Evolutionary conservation across 2,888 invertebrate genomes (phyloP), one percentile per base, ranked within the genome.

Genomic region (Eristalis arbustorum): DNA sequence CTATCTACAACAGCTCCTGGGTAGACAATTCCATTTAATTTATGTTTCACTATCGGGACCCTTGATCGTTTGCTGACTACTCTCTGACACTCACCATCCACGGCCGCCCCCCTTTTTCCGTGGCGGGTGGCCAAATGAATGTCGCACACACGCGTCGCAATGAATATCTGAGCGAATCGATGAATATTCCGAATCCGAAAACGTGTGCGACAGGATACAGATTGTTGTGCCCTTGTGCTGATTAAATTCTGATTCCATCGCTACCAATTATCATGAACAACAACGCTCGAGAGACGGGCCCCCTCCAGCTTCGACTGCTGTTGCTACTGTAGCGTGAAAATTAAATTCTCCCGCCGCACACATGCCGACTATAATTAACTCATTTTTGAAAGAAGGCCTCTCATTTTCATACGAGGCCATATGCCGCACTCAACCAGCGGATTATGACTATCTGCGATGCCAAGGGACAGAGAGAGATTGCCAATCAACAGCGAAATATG

Each of bases 1-100:
- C 42, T 28, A n/a, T n/a, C n/a, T n/a, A 61, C 61, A 25, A 42
- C 42, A 28, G 22, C 71, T 71, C 71, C 40, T 28, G 42, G 59
- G 61, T 23, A 61, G 34, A 62, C 71, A 61, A 67, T 61, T 71
- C 61, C 40, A 4, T 42, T 71, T 18, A 71, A 71, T 71, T 40
- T 71, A 40, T 42, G 59, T 34, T n/a, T 23, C 66, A 22, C 25
- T 22, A 42, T 66, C 66, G 42, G 8, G 49, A 49, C 49, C 49
- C 18, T 18, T 8, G 49, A 49, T 49, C 49, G 18, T 37, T 13
- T 18, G 18, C 18, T 0, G 2, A 31, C 31, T 31, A 31, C 10
- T n/a, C n/a, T n/a, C n/a, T n/a, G n/a, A n/a, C n/a, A n/a, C n/a
- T n/a, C n/a, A n/a, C n/a, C n/a, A n/a, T n/a, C n/a, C n/a, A n/a